phyloP scores from a whole-genome alignment of 2,888 invertebrate genomes.

The Plagiodera versicolora region DNA sequence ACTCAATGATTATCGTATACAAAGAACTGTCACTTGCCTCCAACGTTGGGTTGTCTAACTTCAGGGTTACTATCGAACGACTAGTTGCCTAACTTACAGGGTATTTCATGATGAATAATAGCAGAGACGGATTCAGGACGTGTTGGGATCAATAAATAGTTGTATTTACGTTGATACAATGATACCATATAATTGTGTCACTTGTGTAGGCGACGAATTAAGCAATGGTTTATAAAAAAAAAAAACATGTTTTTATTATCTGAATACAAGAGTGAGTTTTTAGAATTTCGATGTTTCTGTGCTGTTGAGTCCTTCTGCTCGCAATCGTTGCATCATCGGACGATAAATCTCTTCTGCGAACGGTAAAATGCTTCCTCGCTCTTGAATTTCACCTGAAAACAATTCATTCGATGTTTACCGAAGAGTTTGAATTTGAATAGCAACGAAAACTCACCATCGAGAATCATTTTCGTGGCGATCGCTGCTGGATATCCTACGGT shows the following conservation, averaged over 20 bases:
- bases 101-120: not conserved
- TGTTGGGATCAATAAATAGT: too few species aligned
- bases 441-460: slow-evolving; percentile 83
- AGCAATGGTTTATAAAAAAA: too few species aligned
- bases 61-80: not conserved
- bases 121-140: not conserved
- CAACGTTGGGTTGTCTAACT: slow-evolving; percentile 21
- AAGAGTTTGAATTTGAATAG: too few species aligned
- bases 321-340: slow-evolving; percentile 85
- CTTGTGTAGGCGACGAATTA: too few species aligned
- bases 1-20: slow-evolving; percentile 21
- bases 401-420: not conserved
- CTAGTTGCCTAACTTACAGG: not conserved
- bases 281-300: slow-evolving; percentile 65
- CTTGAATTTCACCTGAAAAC: slow-evolving; percentile 87
- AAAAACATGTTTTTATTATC: too few species aligned
- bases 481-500: slow-evolving; percentile 93
- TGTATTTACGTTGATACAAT: too few species aligned
- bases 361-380: slow-evolving; percentile 89
- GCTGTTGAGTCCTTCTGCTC: slow-evolving; percentile 79
- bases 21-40: slow-evolving; percentile 21
- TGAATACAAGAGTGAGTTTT: too few species aligned
- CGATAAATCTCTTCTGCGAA: slow-evolving; percentile 91
- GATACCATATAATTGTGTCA: too few species aligned
- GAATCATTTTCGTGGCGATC: slow-evolving; percentile 96